Percentiles rank a stretch among this genome's conserved stretches.
These are phyloP conservation scores for Pristis pectinata DNA, from an alignment of 2,797 vertebrate species.

Conservation along the genomic window DNA sequence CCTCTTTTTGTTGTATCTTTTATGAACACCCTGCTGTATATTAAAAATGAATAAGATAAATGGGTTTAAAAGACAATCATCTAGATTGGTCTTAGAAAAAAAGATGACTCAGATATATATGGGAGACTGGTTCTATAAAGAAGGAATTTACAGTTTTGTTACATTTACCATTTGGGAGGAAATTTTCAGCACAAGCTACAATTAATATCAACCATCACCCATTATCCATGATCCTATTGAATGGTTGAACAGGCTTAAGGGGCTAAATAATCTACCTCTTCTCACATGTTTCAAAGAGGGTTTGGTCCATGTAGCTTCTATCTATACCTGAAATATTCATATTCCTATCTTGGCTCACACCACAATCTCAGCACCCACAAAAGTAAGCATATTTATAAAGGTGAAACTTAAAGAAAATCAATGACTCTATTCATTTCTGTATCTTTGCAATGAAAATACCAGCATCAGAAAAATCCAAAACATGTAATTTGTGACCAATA, in stretches of 20 bases:
- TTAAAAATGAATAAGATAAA: neutral
- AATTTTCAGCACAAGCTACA: neutral
- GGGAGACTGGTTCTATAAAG: neutral
- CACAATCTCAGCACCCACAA: neutral
- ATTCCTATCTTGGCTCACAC: neutral
- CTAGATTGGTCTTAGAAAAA: neutral
- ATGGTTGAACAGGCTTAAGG: too few relatives aligned
- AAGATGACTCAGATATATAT: neutral
- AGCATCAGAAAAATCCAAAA: neutral
- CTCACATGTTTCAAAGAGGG: neutral
- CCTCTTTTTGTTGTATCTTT: too few relatives aligned
- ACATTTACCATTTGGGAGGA: neutral
- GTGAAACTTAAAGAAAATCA: neutral
- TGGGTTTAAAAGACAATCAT: neutral
- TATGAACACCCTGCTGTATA: too few relatives aligned
- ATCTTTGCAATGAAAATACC: neutral
- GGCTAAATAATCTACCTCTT: too few relatives aligned
- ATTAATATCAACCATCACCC: neutral
- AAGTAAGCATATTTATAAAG: neutral
- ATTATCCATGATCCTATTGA: too few relatives aligned
- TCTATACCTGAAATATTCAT: neutral
- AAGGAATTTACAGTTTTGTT: neutral
- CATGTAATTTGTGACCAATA: neutral
- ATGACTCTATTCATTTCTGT: neutral
- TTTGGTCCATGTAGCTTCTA: neutral